Evolutionary conservation across 2,113 vertebrate species (phyloP).

Genomic region (Seriola rivoliana): DNA sequence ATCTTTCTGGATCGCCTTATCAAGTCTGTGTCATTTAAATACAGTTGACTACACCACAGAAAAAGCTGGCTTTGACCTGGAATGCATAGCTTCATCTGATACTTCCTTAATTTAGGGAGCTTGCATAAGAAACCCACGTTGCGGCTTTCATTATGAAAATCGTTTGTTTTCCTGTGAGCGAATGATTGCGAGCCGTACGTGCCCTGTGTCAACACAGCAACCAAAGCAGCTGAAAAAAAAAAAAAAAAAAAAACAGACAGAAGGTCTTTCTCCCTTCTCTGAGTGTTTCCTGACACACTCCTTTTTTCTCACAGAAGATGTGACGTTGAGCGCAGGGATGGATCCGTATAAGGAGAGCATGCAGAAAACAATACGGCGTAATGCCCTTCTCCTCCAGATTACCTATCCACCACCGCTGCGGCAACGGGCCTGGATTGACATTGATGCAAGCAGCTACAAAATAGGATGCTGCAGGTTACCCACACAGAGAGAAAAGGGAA

Average conservation of each 20-base stretch:
- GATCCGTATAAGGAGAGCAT: conserved; percentile 38
- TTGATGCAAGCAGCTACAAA: conserved; percentile 83
- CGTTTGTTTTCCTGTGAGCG: conserved; percentile 48
- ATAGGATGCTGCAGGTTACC: conserved; percentile 63
- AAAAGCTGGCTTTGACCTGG: conserved; percentile 59
- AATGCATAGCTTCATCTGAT: conserved; percentile 54
- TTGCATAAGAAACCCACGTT: conserved; percentile 44
- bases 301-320: conserved; percentile 25
- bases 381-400: conserved; percentile 50
- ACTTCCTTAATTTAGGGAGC: conserved; percentile 61
- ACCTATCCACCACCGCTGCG: conserved; percentile 49
- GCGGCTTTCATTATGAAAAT: conserved; percentile 58
- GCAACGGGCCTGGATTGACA: conserved; percentile 49
- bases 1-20: conserved; percentile 72
- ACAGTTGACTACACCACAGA: conserved; percentile 46
- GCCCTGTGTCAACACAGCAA: conserved; percentile 46
- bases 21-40: conserved; percentile 73
- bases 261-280: conserved; percentile 15
- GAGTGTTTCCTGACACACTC: conserved; percentile 33
- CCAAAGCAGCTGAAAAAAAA: conserved; percentile 12
- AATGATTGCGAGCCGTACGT: conserved; percentile 39
- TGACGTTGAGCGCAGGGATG: conserved; percentile 26
- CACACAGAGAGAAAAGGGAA: conserved; percentile 30
- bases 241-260: background rate
- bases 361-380: conserved; percentile 44